A percentile compares a stretch with the other conserved stretches of the same genome.
These are phyloP conservation scores for Euleptes europaea DNA, from an alignment of 2,113 vertebrate species.

Conservation along the genomic window DNA sequence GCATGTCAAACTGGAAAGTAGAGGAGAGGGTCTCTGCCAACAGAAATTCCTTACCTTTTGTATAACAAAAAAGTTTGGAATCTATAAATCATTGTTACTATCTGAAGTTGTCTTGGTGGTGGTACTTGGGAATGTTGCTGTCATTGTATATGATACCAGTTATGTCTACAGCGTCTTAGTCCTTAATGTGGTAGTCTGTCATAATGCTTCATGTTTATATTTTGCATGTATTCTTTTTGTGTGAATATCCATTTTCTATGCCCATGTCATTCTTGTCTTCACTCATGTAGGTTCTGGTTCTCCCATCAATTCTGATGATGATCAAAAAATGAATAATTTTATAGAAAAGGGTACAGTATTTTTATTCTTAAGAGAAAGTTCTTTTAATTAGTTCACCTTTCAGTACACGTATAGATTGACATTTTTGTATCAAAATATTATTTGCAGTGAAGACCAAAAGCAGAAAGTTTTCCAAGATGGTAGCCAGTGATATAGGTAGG, in stretches of 20 bases:
- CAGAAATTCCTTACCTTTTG: neutral
- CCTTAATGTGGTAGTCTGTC: constrained; percentile 3
- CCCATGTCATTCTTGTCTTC: constrained; percentile 75
- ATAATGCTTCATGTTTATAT: neutral
- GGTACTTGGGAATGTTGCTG: neutral
- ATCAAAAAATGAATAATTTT: constrained; percentile 91
- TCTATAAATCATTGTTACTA: neutral
- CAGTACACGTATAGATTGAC: constrained; percentile 75
- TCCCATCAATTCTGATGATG: constrained; percentile 93
- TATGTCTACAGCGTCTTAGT: neutral
- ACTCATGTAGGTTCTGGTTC: constrained; percentile 87
- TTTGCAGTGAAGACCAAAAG: constrained; percentile 97
- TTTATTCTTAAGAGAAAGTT: constrained; percentile 69
- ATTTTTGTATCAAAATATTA: constrained; percentile 79
- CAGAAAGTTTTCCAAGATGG: constrained; percentile 97
- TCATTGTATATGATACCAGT: neutral
- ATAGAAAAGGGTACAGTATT: constrained; percentile 95
- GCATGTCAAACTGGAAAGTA: neutral
- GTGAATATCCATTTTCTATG: constrained; percentile 54
- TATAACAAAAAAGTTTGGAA: neutral
- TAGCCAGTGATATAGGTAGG: constrained; percentile 88
- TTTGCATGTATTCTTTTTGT: constrained; percentile 25
- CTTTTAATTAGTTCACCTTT: constrained; percentile 70
- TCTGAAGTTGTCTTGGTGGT: neutral
- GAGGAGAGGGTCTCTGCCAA: neutral